A percentile compares a stretch with the other conserved stretches of the same genome.
Evolutionary conservation across 2,113 vertebrate genomes (phyloP).

Genomic region (pig (Sus scrofa)): T2T-Sscrofa CM000820.6:29591001-29591500

Average conservation of each 20-base stretch:
- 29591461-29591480: not conserved
- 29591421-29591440: not conserved
- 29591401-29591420: not conserved
- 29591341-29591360: not conserved
- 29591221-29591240: not conserved
- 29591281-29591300: rapidly evolving
- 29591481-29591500: not conserved
- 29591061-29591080: not conserved
- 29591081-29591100: not conserved
- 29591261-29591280: not conserved
- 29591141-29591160: not conserved
- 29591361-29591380: not conserved
- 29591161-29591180: not conserved
- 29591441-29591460: not conserved
- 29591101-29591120: not conserved
- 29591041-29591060: not conserved
- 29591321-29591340: not conserved
- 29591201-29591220: not conserved
- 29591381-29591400: not conserved
- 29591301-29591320: not conserved
- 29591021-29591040: not conserved
- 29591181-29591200: not conserved
- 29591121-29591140: not conserved
- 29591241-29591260: not conserved
- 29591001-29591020: not conserved